Base-by-base conservation (phyloP, 2,113 vertebrate species). In the Excalfactoria chinensis region DNA sequence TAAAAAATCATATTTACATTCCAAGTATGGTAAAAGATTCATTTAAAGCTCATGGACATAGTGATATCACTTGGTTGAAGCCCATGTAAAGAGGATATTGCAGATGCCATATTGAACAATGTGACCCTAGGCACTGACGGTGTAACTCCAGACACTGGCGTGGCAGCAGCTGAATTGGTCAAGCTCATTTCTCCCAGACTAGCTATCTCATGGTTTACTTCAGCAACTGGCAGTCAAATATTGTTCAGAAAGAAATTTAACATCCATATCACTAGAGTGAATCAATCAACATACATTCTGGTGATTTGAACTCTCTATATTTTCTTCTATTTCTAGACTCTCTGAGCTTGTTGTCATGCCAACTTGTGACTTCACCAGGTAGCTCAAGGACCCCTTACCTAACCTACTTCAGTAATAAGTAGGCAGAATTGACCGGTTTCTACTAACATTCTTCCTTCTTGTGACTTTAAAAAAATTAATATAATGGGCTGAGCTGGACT, bases 301-400 rank as follows among this genome's bases (percentile, higher is more conserved):
- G 69, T 74, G 35, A 71, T 93, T 55, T 77, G 18, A 89, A 51
- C 68, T 71, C 68, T 87, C 71, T 79, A 46, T 2, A 89, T 93
- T 91, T 95, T 93, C 51, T 88, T 43, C 43, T 76, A 6, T 89
- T 95, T 94, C 93, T 85, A 68, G 46, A 59, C 43, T 89, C 63
- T 79, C 51, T n/a, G 37, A 92, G 59, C 74, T 82, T 77, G 92
- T 96, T 96, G 95, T 96, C 94, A 96, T 94, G 89, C 93, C 94
- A 95, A 95, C 89, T 89, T 95, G 51, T 86, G 91, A 80, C 91
- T 95, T 95, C 60, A 90, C 71, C 63, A 92, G 81, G 74, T 92
- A 93, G 34, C 68, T 94, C 95, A 95, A 96, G 94, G 89, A 94
- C 84, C 64, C 68, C 87, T 92, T 89, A 91, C 56, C 82, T 89